Conservation (phyloP, 2,113 vertebrate genomes). For the Nyctereutes procyonoides region DNA sequence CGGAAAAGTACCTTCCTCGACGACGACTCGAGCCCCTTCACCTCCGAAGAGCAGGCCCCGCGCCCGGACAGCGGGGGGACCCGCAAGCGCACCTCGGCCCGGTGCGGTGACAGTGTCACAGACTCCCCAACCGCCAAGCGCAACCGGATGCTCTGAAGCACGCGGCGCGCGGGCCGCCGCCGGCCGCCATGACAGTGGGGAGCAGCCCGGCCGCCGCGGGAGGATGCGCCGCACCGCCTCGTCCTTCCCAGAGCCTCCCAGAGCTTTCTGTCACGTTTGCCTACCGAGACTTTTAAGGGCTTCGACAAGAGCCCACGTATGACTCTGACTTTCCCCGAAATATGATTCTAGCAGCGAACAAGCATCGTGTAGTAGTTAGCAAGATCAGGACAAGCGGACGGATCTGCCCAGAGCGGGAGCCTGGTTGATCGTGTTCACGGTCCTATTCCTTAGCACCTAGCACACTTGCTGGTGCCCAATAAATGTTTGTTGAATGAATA, state of each 20-base stretch:
- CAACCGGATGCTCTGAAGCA: constrained; percentile 96
- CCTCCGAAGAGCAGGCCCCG: constrained; percentile 96
- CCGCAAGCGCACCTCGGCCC: constrained; percentile 96
- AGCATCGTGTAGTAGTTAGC: constrained; percentile 87
- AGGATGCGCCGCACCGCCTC: too few species aligned
- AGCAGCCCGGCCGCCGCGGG: constrained; percentile 46
- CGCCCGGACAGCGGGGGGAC: constrained; percentile 93
- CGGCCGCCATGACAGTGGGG: constrained; percentile 89
- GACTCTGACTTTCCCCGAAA: constrained; percentile 32
- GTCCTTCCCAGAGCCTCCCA: background rate
- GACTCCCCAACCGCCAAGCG: constrained; percentile 98
- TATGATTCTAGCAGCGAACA: constrained; percentile 38
- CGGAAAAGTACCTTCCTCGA: constrained; percentile 94
- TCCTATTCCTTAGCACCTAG: constrained; percentile 57
- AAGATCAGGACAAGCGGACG: constrained; percentile 86
- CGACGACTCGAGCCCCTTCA: constrained; percentile 96
- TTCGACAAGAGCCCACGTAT: constrained; percentile 47
- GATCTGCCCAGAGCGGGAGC: constrained; percentile 85
- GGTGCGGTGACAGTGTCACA: constrained; percentile 94
- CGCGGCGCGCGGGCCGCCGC: constrained; percentile 81
- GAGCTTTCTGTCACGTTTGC: constrained; percentile 88
- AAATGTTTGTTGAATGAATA: constrained; percentile 80
- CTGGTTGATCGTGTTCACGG: constrained; percentile 84
- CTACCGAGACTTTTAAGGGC: constrained; percentile 87
- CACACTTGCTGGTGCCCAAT: constrained; percentile 67